Base-by-base conservation (phyloP, 2,888 invertebrate species). In the Tetramorium bicarinatum region DNA sequence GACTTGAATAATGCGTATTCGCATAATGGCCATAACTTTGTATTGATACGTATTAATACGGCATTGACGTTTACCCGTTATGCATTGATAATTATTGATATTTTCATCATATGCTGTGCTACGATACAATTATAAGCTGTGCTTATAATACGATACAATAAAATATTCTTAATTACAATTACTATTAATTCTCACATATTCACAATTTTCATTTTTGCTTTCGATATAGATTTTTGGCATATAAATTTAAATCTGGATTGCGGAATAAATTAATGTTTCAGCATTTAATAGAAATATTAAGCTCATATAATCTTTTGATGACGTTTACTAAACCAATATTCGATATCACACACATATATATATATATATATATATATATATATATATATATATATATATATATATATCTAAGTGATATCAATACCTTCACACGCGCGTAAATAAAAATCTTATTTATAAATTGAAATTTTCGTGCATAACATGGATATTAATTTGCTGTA, bases 1-100 rank as follows among this genome's bases (percentile, higher is more conserved):
- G 15, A 3, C 56, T 79, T 79, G 59, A 79, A 59, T 79, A 79
- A 71, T 79, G 21, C 21, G 69, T 21, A 18, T 59, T 71, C 21
- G 18, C 47, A 71, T 79, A 71, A 59, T 59, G 34, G 3, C 56
- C 18, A 13, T 59, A 62, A 21, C 13, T 76, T 38, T 49, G 18
- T 18, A 59, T 72, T 59, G 72, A 71, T 61, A n/a, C 38, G 13
- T 18, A 59, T 72, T 59, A 80, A 71, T 61, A n/a, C 38, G 21
- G 1, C 47, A 47, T 72, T 71, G 56, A 59, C 18, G 13, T 25
- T 56, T 69, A n/a, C 44, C 15, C 15, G 9, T 71, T 79, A 47
- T 21, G 8, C 25, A 54, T 75, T 61, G 74, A 75, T 75, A 47
- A 21, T 44, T 47, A 61, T 67, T 56, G 47, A 71, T 49, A 71